Evolutionary conservation across 2,888 invertebrate species (phyloP).

Genomic region (Lucinisca nassula): DNA sequence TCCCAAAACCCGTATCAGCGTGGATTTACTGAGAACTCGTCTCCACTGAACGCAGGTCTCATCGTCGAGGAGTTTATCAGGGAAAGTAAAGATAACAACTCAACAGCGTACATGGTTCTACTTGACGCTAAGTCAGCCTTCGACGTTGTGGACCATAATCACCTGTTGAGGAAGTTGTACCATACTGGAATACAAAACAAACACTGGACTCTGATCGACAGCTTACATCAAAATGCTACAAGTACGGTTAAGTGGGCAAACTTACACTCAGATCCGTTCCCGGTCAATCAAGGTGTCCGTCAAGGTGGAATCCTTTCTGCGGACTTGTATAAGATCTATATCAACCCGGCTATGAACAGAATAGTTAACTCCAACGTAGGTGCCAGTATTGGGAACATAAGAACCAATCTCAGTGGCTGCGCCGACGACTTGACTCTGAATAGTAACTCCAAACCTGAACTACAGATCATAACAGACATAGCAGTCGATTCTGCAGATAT

Average conservation of each 20-base stretch:
- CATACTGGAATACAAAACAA: constrained; percentile 26
- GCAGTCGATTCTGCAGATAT: not conserved
- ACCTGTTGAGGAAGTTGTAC: constrained; percentile 22
- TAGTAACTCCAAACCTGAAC: not conserved
- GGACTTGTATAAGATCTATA: constrained; percentile 25
- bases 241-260: constrained; percentile 12
- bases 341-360: not conserved
- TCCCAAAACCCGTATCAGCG: not conserved
- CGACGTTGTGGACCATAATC: constrained; percentile 29
- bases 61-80: constrained; percentile 27
- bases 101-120: not conserved
- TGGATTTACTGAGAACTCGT: constrained; percentile 21
- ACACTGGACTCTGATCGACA: constrained; percentile 1
- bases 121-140: constrained; percentile 46
- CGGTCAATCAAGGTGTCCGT: constrained; percentile 8
- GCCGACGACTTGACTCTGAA: constrained; percentile 16
- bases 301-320: constrained; percentile 27
- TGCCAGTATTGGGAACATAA: not conserved
- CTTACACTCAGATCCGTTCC: not conserved
- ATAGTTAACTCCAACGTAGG: not conserved
- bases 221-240: not conserved
- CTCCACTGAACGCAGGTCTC: constrained; percentile 24
- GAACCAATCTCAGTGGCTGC: not conserved
- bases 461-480: not conserved
- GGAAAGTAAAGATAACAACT: constrained; percentile 13